These are phyloP conservation scores for Vidua macroura DNA, from an alignment of 2,113 vertebrate genomes.

Conservation along the genomic window DNA sequence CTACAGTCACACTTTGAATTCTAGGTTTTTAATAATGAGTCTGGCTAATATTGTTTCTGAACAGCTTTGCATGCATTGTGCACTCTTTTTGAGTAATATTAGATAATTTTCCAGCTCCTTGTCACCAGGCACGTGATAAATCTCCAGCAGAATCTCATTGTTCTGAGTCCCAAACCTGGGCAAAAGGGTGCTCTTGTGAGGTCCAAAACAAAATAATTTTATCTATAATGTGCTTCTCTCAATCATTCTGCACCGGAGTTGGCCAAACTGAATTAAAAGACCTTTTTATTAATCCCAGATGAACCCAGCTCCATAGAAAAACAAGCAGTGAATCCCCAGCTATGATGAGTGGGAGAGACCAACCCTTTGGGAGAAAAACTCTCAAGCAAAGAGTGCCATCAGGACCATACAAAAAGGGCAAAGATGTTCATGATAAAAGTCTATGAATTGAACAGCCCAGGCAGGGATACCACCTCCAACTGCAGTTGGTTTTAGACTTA, in stretches of 20 bases:
- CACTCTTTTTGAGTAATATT: constrained; percentile 41
- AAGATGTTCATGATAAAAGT: not conserved
- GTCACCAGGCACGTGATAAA: constrained; percentile 45
- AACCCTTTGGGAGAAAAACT: not conserved
- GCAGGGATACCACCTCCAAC: not conserved
- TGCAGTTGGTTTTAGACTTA: not conserved
- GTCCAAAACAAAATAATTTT: constrained; percentile 28
- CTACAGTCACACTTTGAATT: constrained; percentile 58
- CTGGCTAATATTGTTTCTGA: constrained; percentile 50
- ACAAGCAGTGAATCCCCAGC: not conserved
- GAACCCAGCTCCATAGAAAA: not conserved
- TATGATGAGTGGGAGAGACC: not conserved
- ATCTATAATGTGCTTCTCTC: not conserved
- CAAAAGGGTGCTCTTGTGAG: constrained; percentile 11
- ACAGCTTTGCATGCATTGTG: not conserved
- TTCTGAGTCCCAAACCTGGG: constrained; percentile 11
- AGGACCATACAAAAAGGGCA: not conserved
- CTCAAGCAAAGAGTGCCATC: not conserved
- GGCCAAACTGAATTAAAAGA: constrained; percentile 20
- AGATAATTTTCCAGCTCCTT: constrained; percentile 43
- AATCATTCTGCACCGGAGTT: not conserved
- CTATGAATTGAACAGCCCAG: not conserved
- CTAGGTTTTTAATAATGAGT: constrained; percentile 61
- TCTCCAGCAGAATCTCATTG: constrained; percentile 20
- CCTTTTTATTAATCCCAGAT: constrained; percentile 42